Evolutionary conservation across 2,888 invertebrate species (phyloP).

Genomic region (Nudaria mundana): DNA sequence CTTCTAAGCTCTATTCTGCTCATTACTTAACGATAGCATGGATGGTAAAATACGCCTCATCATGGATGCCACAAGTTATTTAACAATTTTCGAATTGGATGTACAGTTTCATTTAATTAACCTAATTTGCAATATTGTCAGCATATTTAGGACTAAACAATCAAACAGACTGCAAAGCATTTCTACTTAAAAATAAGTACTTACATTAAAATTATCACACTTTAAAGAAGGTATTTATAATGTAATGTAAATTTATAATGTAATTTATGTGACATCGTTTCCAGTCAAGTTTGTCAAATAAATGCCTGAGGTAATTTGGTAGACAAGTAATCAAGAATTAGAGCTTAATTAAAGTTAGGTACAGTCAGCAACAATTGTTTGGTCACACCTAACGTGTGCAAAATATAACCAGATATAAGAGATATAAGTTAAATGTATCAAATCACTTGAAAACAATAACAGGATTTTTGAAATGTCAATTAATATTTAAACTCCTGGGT

Average conservation of each 20-base stretch:
- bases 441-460: no score
- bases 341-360: no score
- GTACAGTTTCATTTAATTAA: slow-evolving; percentile 36
- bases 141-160: slow-evolving; percentile 55
- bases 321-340: slow-evolving; percentile 9
- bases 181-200: slow-evolving; percentile 23
- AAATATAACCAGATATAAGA: no score
- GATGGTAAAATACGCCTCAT: no score
- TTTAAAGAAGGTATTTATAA: slow-evolving; percentile 15
- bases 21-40: no score
- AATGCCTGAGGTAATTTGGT: slow-evolving; percentile 19
- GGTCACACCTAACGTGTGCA: no score
- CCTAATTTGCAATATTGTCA: slow-evolving; percentile 70
- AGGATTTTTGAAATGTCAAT: no score
- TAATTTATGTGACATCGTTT: slow-evolving; percentile 9
- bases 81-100: slow-evolving; percentile 34
- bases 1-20: no score
- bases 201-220: slow-evolving; percentile 36
- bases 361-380: no score
- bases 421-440: no score
- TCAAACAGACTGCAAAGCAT: slow-evolving; percentile 30
- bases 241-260: slow-evolving; percentile 5
- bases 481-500: no score
- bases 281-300: slow-evolving; percentile 9
- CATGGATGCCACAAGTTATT: no score